phyloP scores from a whole-genome alignment of 1,140 invertebrate species.

The Drosophila yakuba region DNA sequence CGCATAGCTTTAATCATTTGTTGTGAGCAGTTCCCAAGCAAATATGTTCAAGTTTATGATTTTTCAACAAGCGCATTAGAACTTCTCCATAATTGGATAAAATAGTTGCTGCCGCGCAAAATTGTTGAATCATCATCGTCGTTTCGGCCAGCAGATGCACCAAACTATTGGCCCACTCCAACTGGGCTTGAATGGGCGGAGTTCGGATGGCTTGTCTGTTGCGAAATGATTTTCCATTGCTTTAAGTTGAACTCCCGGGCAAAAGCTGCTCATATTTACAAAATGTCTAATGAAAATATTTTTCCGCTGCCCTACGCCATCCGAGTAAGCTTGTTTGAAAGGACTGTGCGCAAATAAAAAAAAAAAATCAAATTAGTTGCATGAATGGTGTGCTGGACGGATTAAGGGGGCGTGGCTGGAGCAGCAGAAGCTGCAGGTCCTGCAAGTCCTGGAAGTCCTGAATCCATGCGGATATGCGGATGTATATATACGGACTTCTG shows the following conservation, averaged over 20 bases:
- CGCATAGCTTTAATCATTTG: background rate
- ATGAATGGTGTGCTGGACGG: conserved; percentile 72
- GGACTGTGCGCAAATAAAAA: background rate
- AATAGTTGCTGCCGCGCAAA: conserved; percentile 11
- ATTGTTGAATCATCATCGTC: conserved; percentile 16
- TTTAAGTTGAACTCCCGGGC: conserved; percentile 46
- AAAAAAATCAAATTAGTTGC: conserved; percentile 78
- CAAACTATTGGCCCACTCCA: background rate
- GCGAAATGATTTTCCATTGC: conserved; percentile 56
- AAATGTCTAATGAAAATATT: conserved; percentile 83
- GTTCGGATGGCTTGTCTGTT: background rate
- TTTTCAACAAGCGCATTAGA: background rate
- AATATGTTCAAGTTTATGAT: conserved; percentile 4
- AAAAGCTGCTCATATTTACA: conserved; percentile 79
- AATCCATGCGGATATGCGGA: conserved; percentile 10
- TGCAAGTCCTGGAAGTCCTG: conserved; percentile 8
- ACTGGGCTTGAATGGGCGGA: background rate
- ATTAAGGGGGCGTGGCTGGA: conserved; percentile 55
- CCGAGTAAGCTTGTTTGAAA: conserved; percentile 12
- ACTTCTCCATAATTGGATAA: conserved; percentile 17
- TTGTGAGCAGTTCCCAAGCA: background rate
- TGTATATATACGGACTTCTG: conserved; percentile 16
- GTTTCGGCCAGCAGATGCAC: conserved; percentile 15
- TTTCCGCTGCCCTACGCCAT: conserved; percentile 31
- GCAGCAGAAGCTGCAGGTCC: conserved; percentile 12